Evolutionary conservation across 2,797 vertebrate species (phyloP), one percentile per base, ranked within the genome.

Genomic region (Sylvilagus floridanus): DNA sequence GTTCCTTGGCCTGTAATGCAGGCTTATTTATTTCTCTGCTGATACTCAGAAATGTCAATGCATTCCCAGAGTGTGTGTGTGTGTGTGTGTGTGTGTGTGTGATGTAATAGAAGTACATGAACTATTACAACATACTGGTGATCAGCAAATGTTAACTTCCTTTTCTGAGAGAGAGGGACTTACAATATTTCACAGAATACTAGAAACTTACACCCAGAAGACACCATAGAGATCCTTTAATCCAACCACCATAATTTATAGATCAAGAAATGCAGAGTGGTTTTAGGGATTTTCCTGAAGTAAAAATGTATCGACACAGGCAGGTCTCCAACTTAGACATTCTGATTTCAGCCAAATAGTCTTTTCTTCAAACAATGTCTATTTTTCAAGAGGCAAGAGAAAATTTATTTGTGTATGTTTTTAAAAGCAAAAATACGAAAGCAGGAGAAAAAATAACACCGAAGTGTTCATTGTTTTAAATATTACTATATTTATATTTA

Each of bases 201-300:
- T 87, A 62, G 72, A 88, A 60, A 75, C 77, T 88, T 71, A 73
- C 37, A 87, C 3, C 42, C 52, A 52, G 88, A 71, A 88, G 69
- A 84, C 26, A 52, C 5, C 17, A 57, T 4, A 35, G 63, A 71
- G 26, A 72, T 66, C n/a, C 28, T 94, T 91, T 89, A 86, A 81
- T 65, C 63, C 63, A 86, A 37, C 21, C 13, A 57, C 65, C 7
- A 42, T 72, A 93, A 92, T 75, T 57, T 92, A 22, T 37, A 89
- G 52, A 52, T 85, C 28, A 85, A 42, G 7, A 91, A 14, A 87
- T 85, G 66, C 26, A 89, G 42, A 75, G 1, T 66, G 30, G 4
- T 78, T 87, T 94, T 82, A 83, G 73, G 24, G 54, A 90, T 83
- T 88, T 92, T 68, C 28, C 30, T 62, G 42, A 54, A 37, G 60